A percentile compares a stretch with the other conserved stretches of the same genome.
Evolutionary conservation across 2,888 invertebrate species (phyloP).

Genomic region (Phengaris alcon): DNA sequence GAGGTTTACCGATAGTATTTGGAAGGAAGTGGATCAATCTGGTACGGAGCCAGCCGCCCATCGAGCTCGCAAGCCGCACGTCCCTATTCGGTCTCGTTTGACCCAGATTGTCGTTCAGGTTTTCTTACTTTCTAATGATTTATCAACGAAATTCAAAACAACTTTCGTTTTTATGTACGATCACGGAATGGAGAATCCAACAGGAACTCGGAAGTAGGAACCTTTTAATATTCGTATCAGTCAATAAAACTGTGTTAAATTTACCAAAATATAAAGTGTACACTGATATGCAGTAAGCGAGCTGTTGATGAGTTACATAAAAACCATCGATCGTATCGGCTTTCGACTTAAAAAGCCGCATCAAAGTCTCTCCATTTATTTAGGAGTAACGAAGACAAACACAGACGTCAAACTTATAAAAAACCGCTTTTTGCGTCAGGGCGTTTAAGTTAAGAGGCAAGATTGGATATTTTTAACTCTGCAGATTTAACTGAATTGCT

Average conservation of each 20-base stretch:
- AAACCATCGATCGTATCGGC: too few species aligned
- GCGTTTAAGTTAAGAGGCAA: neutral
- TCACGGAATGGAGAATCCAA: neutral
- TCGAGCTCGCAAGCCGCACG: constrained; percentile 34
- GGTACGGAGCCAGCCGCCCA: constrained; percentile 37
- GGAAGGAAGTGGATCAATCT: neutral
- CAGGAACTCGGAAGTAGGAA: neutral
- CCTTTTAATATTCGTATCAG: too few species aligned
- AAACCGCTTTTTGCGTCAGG: neutral
- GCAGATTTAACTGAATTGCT: neutral
- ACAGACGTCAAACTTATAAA: neutral
- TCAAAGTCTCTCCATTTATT: too few species aligned
- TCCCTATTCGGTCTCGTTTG: constrained; percentile 41
- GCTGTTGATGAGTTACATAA: too few species aligned
- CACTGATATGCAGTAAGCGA: too few species aligned
- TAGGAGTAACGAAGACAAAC: neutral
- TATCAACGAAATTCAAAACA: constrained; percentile 38
- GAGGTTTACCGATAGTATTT: neutral
- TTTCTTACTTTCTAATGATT: constrained; percentile 44
- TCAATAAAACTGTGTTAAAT: too few species aligned
- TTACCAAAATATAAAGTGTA: too few species aligned
- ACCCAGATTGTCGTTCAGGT: constrained; percentile 42
- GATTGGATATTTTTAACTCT: neutral
- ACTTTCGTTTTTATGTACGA: constrained; percentile 38
- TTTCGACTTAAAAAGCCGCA: too few species aligned